A percentile compares a stretch with the other conserved stretches of the same genome.
phyloP scores from a whole-genome alignment of 2,797 vertebrate genomes.

The Pelodytes ibericus region DNA sequence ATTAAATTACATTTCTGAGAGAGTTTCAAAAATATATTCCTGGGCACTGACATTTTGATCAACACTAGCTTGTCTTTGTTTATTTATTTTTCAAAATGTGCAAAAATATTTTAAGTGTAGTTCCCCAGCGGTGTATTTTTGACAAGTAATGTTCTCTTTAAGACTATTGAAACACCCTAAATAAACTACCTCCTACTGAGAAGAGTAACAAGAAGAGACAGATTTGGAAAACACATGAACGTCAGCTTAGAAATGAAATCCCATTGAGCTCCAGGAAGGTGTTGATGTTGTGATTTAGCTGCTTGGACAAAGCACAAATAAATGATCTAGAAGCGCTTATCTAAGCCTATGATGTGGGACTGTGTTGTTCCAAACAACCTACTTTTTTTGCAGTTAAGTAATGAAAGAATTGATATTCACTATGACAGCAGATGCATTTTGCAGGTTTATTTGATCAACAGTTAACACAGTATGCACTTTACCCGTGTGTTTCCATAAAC shows the following conservation, averaged over 20 bases:
- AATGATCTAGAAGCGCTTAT: slow-evolving; percentile 16
- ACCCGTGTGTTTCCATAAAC: slow-evolving; percentile 58
- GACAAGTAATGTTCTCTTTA: too few relatives aligned
- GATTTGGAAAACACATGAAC: background rate
- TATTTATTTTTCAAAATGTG: too few relatives aligned
- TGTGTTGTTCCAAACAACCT: slow-evolving; percentile 28
- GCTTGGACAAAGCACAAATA: slow-evolving; percentile 9
- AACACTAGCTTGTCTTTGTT: too few relatives aligned
- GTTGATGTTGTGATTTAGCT: slow-evolving; percentile 7
- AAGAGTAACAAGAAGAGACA: background rate
- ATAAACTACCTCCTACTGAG: background rate
- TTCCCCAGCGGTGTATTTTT: too few relatives aligned
- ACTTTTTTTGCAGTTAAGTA: slow-evolving; percentile 60
- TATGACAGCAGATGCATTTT: slow-evolving; percentile 49
- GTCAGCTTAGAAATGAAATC: background rate
- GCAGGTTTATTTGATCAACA: slow-evolving; percentile 59
- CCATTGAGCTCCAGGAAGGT: background rate
- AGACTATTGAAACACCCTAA: background rate
- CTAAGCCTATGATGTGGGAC: slow-evolving; percentile 10
- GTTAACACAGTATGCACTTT: slow-evolving; percentile 50
- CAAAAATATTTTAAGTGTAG: too few relatives aligned
- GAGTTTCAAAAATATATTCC: too few relatives aligned
- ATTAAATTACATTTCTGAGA: too few relatives aligned
- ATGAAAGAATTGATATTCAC: slow-evolving; percentile 56
- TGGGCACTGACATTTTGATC: too few relatives aligned